Conservation (phyloP, 1,140 invertebrate species). For the Sycophaga agraensis region DNA sequence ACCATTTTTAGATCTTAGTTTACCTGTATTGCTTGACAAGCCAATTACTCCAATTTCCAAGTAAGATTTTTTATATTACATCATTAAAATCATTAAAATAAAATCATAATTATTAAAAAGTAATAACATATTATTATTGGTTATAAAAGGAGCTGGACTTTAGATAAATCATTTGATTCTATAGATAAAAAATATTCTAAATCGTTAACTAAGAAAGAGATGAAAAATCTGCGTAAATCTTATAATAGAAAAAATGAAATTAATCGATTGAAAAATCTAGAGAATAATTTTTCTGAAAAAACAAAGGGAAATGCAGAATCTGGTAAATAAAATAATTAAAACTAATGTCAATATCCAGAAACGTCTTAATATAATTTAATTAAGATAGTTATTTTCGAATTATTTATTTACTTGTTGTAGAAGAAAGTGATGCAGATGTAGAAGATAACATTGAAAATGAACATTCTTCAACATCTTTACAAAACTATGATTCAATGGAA, state of each 20-base stretch:
- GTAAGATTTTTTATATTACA: slow-evolving; percentile 32
- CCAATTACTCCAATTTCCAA: slow-evolving; percentile 63
- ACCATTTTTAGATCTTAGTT: slow-evolving; percentile 90
- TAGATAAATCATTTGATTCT: slow-evolving; percentile 40
- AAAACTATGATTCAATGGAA: too few relatives aligned
- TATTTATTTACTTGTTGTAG: slow-evolving; percentile 31
- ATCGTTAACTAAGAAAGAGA: slow-evolving; percentile 64
- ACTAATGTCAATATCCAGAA: too few relatives aligned
- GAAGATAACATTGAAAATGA: slow-evolving; percentile 74
- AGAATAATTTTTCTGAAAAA: slow-evolving; percentile 38
- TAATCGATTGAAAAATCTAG: slow-evolving; percentile 41
- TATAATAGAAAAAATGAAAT: slow-evolving; percentile 63
- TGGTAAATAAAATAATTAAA: slow-evolving; percentile 31
- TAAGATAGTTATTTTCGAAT: too few relatives aligned
- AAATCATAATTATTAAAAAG: background rate
- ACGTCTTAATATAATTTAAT: too few relatives aligned
- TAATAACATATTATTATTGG: slow-evolving; percentile 2
- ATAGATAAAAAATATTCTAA: slow-evolving; percentile 33
- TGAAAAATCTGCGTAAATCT: slow-evolving; percentile 68
- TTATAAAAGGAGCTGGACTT: slow-evolving; percentile 36
- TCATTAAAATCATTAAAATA: background rate
- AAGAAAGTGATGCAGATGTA: slow-evolving; percentile 72
- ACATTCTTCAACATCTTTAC: slow-evolving; percentile 17
- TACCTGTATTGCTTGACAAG: slow-evolving; percentile 79
- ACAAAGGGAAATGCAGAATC: slow-evolving; percentile 32